Percentiles rank a stretch among this genome's conserved stretches.
These are phyloP conservation scores for Syrista parreyssii DNA, from an alignment of 2,888 invertebrate genomes.

Conservation along the genomic window DNA sequence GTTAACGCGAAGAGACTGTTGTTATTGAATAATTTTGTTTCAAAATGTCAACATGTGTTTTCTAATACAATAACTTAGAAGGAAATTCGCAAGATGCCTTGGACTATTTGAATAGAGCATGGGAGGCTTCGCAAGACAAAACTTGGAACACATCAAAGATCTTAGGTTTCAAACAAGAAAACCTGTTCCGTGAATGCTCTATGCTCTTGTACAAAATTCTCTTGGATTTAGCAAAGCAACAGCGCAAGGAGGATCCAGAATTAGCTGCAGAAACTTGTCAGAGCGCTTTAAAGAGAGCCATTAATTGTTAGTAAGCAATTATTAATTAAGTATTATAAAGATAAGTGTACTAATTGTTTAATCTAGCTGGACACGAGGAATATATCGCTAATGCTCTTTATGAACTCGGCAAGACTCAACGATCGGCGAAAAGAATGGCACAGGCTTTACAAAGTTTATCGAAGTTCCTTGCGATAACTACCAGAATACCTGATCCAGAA, in stretches of 20 bases:
- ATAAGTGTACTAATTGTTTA: not conserved
- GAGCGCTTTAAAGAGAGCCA: slow-evolving; percentile 39
- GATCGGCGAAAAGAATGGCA: slow-evolving; percentile 31
- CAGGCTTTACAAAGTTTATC: slow-evolving; percentile 42
- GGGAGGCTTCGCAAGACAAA: slow-evolving; percentile 34
- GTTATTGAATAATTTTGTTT: too few relatives aligned
- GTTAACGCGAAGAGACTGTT: not conserved
- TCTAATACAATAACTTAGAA: slow-evolving; percentile 20
- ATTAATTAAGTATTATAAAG: not conserved
- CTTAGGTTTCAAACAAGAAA: slow-evolving; percentile 31
- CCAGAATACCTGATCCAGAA: slow-evolving; percentile 39
- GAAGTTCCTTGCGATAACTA: slow-evolving; percentile 42
- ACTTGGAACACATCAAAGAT: slow-evolving; percentile 35
- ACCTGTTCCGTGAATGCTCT: slow-evolving; percentile 44
- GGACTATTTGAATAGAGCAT: slow-evolving; percentile 36
- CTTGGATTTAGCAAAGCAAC: slow-evolving; percentile 30
- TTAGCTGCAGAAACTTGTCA: slow-evolving; percentile 34
- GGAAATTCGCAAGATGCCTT: slow-evolving; percentile 36
- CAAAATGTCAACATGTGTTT: not conserved
- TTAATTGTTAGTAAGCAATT: slow-evolving; percentile 36
- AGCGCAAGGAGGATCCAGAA: slow-evolving; percentile 25
- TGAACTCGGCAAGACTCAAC: slow-evolving; percentile 43
- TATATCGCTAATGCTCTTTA: slow-evolving; percentile 39
- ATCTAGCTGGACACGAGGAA: slow-evolving; percentile 38
- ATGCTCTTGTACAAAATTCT: slow-evolving; percentile 37